Conservation (phyloP, 2,888 invertebrate species). For the Phortica okadai region DNA sequence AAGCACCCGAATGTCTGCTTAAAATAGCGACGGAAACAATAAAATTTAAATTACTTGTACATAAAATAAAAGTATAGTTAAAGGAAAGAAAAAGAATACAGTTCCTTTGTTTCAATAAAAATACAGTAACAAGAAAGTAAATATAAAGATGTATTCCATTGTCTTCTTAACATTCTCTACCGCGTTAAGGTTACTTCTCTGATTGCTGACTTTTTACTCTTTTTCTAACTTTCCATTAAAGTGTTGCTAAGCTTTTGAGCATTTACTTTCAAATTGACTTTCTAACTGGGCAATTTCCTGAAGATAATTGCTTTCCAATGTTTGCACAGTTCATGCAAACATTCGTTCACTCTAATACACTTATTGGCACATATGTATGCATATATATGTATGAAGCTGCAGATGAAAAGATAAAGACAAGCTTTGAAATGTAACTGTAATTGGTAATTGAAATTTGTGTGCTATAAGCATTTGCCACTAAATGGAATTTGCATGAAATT, state of each 20-base stretch:
- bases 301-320: conserved; percentile 59
- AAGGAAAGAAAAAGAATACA: neutral
- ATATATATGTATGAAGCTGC: neutral
- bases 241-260: conserved; percentile 12
- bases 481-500: neutral
- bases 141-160: neutral
- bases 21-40: neutral
- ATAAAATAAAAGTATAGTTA: neutral
- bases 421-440: neutral
- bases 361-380: neutral
- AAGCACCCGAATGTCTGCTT: too few species aligned
- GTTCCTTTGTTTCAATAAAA: too few species aligned
- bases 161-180: neutral
- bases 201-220: too few species aligned
- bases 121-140: neutral
- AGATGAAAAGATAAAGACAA: neutral
- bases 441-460: neutral
- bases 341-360: neutral
- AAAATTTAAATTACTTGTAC: too few species aligned
- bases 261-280: conserved; percentile 56
- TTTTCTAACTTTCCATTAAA: neutral
- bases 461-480: neutral
- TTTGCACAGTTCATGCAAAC: neutral
- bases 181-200: too few species aligned
- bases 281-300: conserved; percentile 66